A percentile compares a stretch with the other conserved stretches of the same genome.
Conservation (phyloP, 2,888 invertebrate species). For the Diploptera punctata region DNA sequence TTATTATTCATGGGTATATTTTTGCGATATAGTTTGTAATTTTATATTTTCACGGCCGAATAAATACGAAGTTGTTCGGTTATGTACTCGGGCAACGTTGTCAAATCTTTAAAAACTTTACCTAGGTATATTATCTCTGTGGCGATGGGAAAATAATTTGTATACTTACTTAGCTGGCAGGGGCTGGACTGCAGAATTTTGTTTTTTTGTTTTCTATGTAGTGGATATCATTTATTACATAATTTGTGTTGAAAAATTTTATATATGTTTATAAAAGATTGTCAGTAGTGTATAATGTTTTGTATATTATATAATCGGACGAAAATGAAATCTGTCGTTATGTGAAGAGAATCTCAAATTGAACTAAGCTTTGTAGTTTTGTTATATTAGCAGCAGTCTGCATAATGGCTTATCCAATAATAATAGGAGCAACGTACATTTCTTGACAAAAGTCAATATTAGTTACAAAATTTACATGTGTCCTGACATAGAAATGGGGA, state of each 20-base stretch:
- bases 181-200: background rate
- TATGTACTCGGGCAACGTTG: too few species aligned
- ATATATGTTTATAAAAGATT: background rate
- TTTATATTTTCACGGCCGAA: too few species aligned
- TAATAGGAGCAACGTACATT: background rate
- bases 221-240: background rate
- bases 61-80: too few species aligned
- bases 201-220: background rate
- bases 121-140: too few species aligned
- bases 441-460: too few species aligned
- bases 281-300: conserved; percentile 10
- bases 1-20: too few species aligned
- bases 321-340: conserved; percentile 21
- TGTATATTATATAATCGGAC: conserved; percentile 12
- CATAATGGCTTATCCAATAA: background rate
- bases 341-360: background rate
- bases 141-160: background rate
- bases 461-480: conserved; percentile 19
- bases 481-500: conserved; percentile 28
- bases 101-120: too few species aligned
- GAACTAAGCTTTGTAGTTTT: too few species aligned
- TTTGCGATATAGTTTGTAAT: too few species aligned
- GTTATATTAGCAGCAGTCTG: too few species aligned
- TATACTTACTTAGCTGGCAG: background rate
- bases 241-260: background rate